phyloP scores from a whole-genome alignment of 92 coral and sea anemone genomes.

The Micromussa lordhowensis region DNA sequence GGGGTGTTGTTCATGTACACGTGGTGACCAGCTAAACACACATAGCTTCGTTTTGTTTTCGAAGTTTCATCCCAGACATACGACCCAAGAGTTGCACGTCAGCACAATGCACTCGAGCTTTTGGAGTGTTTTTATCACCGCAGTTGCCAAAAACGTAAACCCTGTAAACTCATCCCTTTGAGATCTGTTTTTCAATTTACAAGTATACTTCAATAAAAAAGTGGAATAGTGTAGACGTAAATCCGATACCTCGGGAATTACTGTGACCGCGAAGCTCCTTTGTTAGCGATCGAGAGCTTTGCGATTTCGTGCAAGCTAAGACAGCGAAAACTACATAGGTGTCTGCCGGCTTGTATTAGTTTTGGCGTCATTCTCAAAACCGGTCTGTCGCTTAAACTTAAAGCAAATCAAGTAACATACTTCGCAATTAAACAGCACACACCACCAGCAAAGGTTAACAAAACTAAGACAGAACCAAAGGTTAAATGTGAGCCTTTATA shows the following conservation, averaged over 20 bases:
- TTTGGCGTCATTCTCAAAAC: not conserved
- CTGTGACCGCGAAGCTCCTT: not conserved
- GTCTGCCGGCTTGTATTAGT: not conserved
- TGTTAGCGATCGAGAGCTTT: not conserved
- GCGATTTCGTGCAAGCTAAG: not conserved
- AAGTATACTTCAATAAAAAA: slow-evolving; percentile 15
- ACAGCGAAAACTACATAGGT: not conserved
- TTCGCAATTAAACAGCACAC: slow-evolving; percentile 17
- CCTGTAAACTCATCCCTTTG: slow-evolving; percentile 7
- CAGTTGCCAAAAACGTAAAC: not conserved
- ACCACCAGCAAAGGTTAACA: slow-evolving; percentile 21
- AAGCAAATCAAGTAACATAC: slow-evolving; percentile 9
- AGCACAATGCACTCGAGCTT: not conserved
- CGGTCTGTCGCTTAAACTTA: slow-evolving; percentile 15
- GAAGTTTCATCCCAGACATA: slow-evolving; percentile 29
- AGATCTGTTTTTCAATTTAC: not conserved
- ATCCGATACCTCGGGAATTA: slow-evolving; percentile 10
- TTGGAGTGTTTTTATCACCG: slow-evolving; percentile 9
- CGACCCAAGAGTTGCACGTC: slow-evolving; percentile 21
- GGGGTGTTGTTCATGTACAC: slow-evolving; percentile 41
- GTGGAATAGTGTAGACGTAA: not conserved
- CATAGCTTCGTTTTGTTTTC: slow-evolving; percentile 14
- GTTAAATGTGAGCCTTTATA: slow-evolving; percentile 15
- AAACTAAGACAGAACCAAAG: slow-evolving; percentile 11
- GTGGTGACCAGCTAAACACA: slow-evolving; percentile 51